Conservation (phyloP, 1,140 invertebrate genomes). For the Hylaeus volcanicus region DNA sequence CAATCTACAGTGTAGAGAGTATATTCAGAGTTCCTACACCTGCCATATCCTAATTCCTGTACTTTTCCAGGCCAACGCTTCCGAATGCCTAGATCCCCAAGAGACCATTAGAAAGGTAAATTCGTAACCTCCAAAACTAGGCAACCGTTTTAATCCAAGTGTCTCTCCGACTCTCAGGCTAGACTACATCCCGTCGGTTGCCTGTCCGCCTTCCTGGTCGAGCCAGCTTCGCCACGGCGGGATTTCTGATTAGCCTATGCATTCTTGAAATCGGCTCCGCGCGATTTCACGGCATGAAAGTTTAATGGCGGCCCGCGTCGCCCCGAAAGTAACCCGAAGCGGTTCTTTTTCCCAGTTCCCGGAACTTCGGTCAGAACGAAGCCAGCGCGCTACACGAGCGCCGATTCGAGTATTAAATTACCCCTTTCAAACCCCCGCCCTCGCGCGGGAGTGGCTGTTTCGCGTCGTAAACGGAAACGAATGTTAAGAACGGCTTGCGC, state of each 20-base stretch:
- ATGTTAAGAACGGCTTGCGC: constrained; percentile 16
- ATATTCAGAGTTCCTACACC: too few species aligned
- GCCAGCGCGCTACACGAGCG: neutral
- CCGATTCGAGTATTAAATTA: constrained; percentile 31
- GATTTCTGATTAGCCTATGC: constrained; percentile 69
- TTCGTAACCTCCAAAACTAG: too few species aligned
- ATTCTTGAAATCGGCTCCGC: constrained; percentile 65
- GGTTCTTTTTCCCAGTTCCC: constrained; percentile 20
- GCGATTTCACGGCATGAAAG: constrained; percentile 55
- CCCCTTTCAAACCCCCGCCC: neutral
- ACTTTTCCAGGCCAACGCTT: too few species aligned
- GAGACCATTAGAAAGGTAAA: too few species aligned
- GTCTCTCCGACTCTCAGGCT: too few species aligned
- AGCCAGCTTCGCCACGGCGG: neutral
- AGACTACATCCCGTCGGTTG: neutral
- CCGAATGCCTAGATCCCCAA: too few species aligned
- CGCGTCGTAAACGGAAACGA: constrained; percentile 4
- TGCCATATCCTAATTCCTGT: too few species aligned
- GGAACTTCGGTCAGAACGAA: neutral
- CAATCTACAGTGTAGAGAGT: too few species aligned
- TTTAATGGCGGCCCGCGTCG: constrained; percentile 48
- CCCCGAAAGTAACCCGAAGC: constrained; percentile 43
- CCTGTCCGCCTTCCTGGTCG: too few species aligned
- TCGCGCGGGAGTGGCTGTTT: neutral
- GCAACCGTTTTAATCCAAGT: too few species aligned